Percentiles rank a stretch among this genome's conserved stretches.
phyloP scores from a whole-genome alignment of 1,140 invertebrate species.

The Eumaeus atala region DNA sequence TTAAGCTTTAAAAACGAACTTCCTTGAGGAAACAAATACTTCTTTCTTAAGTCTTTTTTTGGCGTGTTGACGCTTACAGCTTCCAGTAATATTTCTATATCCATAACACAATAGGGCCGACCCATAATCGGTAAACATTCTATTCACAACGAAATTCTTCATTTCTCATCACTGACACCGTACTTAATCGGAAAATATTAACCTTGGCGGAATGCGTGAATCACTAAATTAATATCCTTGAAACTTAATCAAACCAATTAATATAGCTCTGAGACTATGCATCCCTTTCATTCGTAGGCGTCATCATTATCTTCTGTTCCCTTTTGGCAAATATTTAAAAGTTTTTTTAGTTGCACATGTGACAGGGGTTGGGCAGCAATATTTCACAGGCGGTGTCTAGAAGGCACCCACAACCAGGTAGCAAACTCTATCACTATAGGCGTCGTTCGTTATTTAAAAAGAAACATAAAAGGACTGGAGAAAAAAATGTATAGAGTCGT shows the following conservation, averaged over 20 bases:
- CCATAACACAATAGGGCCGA: constrained; percentile 48
- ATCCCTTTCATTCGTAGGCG: constrained; percentile 24
- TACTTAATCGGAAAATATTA: constrained; percentile 67
- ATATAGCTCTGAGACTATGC: constrained; percentile 34
- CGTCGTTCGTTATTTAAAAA: constrained; percentile 59
- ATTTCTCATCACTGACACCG: constrained; percentile 44
- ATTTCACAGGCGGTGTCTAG: constrained; percentile 58
- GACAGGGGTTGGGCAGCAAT: constrained; percentile 67
- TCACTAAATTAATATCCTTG: constrained; percentile 71
- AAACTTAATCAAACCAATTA: constrained; percentile 71
- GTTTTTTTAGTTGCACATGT: constrained; percentile 56
- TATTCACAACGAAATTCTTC: constrained; percentile 46
- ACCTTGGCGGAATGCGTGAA: constrained; percentile 60
- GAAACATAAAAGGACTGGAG: constrained; percentile 34
- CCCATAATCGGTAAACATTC: constrained; percentile 59
- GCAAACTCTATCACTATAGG: constrained; percentile 67
- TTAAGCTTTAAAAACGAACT: constrained; percentile 38
- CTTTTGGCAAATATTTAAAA: constrained; percentile 28
- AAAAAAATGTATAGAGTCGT: constrained; percentile 28
- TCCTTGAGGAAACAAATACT: constrained; percentile 58
- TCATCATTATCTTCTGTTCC: constrained; percentile 28
- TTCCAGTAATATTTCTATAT: constrained; percentile 41
- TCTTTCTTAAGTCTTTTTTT: constrained; percentile 60
- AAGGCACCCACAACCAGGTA: constrained; percentile 68
- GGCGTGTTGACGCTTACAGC: constrained; percentile 59